phyloP scores from a whole-genome alignment of 2,797 vertebrate genomes.

The Malurus leucopterus region DNA sequence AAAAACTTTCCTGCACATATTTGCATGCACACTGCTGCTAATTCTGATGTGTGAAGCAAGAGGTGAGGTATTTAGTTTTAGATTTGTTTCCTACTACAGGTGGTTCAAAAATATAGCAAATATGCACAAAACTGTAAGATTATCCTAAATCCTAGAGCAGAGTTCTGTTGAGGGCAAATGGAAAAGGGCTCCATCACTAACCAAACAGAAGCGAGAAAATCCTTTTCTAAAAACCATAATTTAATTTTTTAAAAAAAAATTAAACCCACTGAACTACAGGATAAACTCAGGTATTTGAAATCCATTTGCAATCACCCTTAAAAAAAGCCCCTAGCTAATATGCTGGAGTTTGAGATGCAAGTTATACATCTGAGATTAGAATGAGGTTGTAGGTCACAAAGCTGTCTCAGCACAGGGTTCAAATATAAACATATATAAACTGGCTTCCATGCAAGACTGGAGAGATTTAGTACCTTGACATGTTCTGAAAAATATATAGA shows the following conservation, averaged over 20 bases:
- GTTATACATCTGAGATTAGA: constrained; percentile 49
- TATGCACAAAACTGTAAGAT: neutral
- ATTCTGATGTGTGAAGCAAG: neutral
- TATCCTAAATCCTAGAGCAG: neutral
- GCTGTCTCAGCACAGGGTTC: constrained; percentile 50
- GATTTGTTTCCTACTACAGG: neutral
- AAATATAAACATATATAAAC: constrained; percentile 60
- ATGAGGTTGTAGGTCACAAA: constrained; percentile 58
- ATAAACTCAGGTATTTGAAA: neutral
- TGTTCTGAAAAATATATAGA: constrained; percentile 58
- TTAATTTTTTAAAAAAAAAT: neutral
- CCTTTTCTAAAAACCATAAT: neutral
- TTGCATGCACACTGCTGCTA: neutral
- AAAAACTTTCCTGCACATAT: neutral
- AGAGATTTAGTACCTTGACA: constrained; percentile 50
- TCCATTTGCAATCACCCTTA: neutral
- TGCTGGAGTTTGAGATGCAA: constrained; percentile 18
- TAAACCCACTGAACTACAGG: neutral
- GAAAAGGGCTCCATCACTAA: neutral
- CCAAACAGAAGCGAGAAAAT: neutral
- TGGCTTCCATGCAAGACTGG: constrained; percentile 8
- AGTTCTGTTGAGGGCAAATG: neutral
- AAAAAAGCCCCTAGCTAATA: neutral
- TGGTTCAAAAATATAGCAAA: neutral
- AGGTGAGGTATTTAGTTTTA: neutral